These are phyloP conservation scores for Monoplex corrugatus DNA, from an alignment of 2,888 invertebrate species.

Conservation along the genomic window DNA sequence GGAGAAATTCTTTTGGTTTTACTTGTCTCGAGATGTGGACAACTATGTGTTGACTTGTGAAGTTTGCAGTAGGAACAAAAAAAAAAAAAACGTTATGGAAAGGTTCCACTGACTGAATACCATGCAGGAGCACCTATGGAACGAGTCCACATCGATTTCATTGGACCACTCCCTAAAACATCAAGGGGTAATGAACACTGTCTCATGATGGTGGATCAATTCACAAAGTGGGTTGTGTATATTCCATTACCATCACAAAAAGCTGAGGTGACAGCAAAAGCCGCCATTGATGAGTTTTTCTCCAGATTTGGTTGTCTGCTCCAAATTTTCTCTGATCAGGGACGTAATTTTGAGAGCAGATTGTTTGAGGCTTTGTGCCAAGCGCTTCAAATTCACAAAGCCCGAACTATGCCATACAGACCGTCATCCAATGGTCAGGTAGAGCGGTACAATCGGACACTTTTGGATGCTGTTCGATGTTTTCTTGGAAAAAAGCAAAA, in stretches of 20 bases:
- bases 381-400: not conserved
- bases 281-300: not conserved
- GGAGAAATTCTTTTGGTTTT: not conserved
- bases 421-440: constrained; percentile 7
- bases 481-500: not conserved
- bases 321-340: constrained; percentile 9
- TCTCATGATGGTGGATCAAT: constrained; percentile 27
- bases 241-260: not conserved
- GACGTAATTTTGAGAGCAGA: not conserved
- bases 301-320: not conserved
- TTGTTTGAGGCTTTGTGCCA: not conserved
- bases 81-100: not conserved
- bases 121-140: constrained; percentile 3
- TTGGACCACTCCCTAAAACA: not conserved
- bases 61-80: not conserved
- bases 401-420: constrained; percentile 8
- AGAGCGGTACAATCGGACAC: not conserved
- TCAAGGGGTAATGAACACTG: not conserved
- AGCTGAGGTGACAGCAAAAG: not conserved
- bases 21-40: not conserved
- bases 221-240: constrained; percentile 13
- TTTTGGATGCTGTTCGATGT: not conserved
- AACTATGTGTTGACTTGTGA: not conserved
- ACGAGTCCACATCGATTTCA: not conserved
- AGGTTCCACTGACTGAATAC: not conserved